Evolutionary conservation across 2,888 invertebrate genomes (phyloP), one percentile per base, ranked within the genome.

Genomic region (Epiblema foenella): DNA sequence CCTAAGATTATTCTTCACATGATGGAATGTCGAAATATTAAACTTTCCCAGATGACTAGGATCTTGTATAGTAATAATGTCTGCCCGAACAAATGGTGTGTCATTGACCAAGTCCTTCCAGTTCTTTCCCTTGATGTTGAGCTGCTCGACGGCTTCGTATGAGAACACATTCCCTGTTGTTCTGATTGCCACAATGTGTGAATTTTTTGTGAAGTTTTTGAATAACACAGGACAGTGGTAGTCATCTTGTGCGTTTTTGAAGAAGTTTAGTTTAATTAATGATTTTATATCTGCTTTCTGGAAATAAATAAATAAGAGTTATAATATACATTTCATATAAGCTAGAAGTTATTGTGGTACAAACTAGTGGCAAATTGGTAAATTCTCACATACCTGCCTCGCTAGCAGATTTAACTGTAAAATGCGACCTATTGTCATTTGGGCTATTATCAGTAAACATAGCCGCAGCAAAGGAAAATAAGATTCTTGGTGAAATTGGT

Each of bases 161-260:
- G 97, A 97, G 88, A 96, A 99, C 0, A 99, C 99, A 95, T 99
- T 99, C 33, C 99, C 99, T 10, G 98, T 98, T 0, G 96, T 96
- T 68, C 95, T 95, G 73, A 99, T 95, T 0, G 98, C 97, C 24
- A 98, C 98, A 86, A 99, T 98, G 82, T 99, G 97, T 0, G 98
- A 98, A 88, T 98, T 98, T 82, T 98, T 98, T 0, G 98, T 98
- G 81, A 99, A 98, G 0, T 95, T 94, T 89, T 98, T 98, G 84
- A 97, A 99, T 29, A 99, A 91, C 5, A 99, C 98, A 0, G 99
- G 99, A 79, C 99, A 99, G 83, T 99, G 98, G 83, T 96, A 97
- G 78, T 97, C 95, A 3, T 94, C 96, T 77, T 97, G 95, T 0
- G 95, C 88, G 92, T 98, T 99, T 87, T 98, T 98, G 82, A 96